Conservation (phyloP, 2,888 invertebrate species). For the Agrochola lota region DNA sequence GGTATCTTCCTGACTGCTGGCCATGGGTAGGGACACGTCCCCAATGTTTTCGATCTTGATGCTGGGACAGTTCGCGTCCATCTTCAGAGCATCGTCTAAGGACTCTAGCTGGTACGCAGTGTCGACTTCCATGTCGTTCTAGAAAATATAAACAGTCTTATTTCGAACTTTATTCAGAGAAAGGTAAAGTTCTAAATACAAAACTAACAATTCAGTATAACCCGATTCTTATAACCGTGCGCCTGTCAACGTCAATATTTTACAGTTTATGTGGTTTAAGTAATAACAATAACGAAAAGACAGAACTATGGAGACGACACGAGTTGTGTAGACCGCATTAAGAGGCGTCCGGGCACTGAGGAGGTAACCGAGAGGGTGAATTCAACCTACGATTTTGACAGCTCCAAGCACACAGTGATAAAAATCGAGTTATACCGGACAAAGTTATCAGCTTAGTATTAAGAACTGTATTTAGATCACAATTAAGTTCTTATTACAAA, state of each 20-base stretch:
- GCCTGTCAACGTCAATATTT: too few species aligned
- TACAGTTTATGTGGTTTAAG: too few species aligned
- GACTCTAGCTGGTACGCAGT: conserved; percentile 77
- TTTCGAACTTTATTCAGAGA: neutral
- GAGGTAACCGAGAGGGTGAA: too few species aligned
- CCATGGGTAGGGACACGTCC: conserved; percentile 77
- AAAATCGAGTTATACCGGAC: neutral
- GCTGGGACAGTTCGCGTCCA: conserved; percentile 82
- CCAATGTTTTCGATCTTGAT: conserved; percentile 85
- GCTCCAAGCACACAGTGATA: too few species aligned
- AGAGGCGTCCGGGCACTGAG: too few species aligned
- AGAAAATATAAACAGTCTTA: neutral
- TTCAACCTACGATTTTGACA: too few species aligned
- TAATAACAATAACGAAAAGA: too few species aligned
- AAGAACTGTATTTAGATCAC: neutral
- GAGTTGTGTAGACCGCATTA: too few species aligned
- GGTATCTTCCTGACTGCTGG: conserved; percentile 84
- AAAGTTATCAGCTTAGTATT: neutral
- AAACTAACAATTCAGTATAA: neutral
- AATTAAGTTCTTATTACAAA: neutral
- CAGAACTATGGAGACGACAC: too few species aligned
- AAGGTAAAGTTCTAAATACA: neutral
- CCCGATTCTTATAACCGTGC: too few species aligned
- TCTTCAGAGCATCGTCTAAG: conserved; percentile 79
- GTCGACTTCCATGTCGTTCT: conserved; percentile 87